phyloP scores from a whole-genome alignment of 2,888 invertebrate species.

The Drosophila mulleri region DNA sequence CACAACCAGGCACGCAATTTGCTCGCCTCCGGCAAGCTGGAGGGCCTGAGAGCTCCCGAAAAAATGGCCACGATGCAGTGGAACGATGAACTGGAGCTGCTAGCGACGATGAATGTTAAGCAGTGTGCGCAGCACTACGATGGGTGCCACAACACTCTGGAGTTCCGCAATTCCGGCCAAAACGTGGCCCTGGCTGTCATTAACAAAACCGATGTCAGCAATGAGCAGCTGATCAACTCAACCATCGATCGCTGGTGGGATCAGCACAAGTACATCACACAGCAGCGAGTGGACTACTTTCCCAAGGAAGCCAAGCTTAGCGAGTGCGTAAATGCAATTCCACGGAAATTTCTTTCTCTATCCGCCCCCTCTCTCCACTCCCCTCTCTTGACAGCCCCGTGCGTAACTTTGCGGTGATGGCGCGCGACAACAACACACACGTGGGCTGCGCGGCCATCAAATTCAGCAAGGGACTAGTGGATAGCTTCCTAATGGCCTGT shows the following conservation, averaged over 20 bases:
- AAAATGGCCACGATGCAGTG: constrained; percentile 68
- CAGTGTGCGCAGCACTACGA: constrained; percentile 53
- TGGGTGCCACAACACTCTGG: constrained; percentile 58
- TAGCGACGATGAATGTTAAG: constrained; percentile 59
- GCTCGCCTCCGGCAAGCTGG: constrained; percentile 53
- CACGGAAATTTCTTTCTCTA: background rate
- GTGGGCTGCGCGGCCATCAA: constrained; percentile 64
- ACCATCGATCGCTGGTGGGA: constrained; percentile 64
- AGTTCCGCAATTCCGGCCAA: constrained; percentile 61
- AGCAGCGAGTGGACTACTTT: constrained; percentile 33
- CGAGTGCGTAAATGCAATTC: constrained; percentile 45
- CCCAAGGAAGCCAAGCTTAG: constrained; percentile 48
- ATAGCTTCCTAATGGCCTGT: constrained; percentile 61
- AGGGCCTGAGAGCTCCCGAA: constrained; percentile 41
- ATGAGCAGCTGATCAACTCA: constrained; percentile 42
- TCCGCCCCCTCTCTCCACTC: background rate
- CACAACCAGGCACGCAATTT: constrained; percentile 59
- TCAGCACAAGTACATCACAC: constrained; percentile 48
- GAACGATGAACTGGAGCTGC: constrained; percentile 50
- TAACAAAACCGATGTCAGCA: constrained; percentile 8
- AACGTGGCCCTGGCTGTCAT: constrained; percentile 50
- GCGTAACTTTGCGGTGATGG: constrained; percentile 68
- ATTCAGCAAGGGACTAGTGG: constrained; percentile 21
- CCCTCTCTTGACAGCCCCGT: constrained; percentile 35
- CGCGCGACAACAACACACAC: constrained; percentile 62